These are phyloP conservation scores for Onchidella celtica DNA, from an alignment of 2,888 invertebrate species.

Conservation along the genomic window DNA sequence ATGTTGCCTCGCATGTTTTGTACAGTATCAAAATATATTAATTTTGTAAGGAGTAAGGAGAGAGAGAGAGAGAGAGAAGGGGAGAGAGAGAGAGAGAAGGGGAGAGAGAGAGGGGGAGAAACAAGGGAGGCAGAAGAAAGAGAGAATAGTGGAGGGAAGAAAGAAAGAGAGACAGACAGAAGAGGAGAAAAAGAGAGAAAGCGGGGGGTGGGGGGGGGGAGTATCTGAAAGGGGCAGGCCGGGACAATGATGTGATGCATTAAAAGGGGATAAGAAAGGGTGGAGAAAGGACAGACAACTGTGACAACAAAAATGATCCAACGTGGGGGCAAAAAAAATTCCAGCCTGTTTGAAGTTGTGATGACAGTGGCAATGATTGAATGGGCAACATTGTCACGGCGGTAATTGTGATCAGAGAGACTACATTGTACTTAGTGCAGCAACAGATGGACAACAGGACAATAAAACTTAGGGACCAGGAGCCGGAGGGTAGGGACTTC, in stretches of 20 bases:
- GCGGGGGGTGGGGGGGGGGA: background rate
- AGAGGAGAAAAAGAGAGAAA: background rate
- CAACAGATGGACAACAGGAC: no score
- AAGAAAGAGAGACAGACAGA: background rate
- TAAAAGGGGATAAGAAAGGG: background rate
- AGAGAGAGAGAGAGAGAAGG: background rate
- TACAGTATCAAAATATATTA: no score
- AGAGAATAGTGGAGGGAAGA: background rate
- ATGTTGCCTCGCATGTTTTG: background rate
- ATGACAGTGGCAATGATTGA: conserved; percentile 25
- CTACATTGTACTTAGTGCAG: no score
- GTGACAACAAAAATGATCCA: background rate
- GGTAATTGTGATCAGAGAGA: no score
- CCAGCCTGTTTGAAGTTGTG: background rate
- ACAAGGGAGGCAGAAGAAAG: background rate
- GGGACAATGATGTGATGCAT: background rate
- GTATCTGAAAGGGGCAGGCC: background rate
- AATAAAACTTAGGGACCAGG: no score
- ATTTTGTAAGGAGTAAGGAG: no score
- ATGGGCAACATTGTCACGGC: no score
- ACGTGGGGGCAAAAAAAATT: background rate
- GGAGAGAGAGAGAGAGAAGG: background rate
- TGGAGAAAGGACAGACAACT: background rate
- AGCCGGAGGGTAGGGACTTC: no score
- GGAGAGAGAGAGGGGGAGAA: background rate